Conservation (phyloP, 2,888 invertebrate species). For the Pemphredon lugubris region DNA sequence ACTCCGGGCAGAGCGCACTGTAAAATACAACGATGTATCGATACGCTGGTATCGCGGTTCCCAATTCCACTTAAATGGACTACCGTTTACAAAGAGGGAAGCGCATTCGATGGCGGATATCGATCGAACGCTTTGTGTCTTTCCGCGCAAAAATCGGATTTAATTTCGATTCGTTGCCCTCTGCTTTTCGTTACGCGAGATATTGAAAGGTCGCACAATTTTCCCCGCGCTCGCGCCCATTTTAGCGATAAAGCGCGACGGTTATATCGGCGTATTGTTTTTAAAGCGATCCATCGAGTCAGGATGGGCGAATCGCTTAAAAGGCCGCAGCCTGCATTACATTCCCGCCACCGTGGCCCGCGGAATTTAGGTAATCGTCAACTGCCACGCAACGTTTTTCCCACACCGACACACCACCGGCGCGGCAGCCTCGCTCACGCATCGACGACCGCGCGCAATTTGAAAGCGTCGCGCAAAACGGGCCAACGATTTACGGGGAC, state of each 20-base stretch:
- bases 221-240: slow-evolving; percentile 36
- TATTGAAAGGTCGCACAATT: slow-evolving; percentile 27
- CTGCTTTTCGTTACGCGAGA: neutral
- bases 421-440: neutral
- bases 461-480: slow-evolving; percentile 24
- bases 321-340: slow-evolving; percentile 50
- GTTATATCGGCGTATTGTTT: slow-evolving; percentile 30
- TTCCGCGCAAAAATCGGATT: too few relatives aligned
- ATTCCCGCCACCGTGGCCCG: slow-evolving; percentile 26
- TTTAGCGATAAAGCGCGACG: slow-evolving; percentile 2
- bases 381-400: slow-evolving; percentile 6
- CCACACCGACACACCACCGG: too few relatives aligned
- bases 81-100: too few relatives aligned
- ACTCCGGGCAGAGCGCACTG: too few relatives aligned
- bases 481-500: slow-evolving; percentile 42
- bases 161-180: neutral
- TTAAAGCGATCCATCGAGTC: slow-evolving; percentile 59
- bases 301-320: slow-evolving; percentile 68
- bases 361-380: slow-evolving; percentile 71
- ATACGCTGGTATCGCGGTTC: too few relatives aligned
- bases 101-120: too few relatives aligned
- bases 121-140: too few relatives aligned
- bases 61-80: too few relatives aligned
- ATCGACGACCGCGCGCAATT: slow-evolving; percentile 3
- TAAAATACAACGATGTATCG: too few relatives aligned